Base-by-base conservation (phyloP, 2,797 vertebrate genomes). In the Momotus momota region DNA sequence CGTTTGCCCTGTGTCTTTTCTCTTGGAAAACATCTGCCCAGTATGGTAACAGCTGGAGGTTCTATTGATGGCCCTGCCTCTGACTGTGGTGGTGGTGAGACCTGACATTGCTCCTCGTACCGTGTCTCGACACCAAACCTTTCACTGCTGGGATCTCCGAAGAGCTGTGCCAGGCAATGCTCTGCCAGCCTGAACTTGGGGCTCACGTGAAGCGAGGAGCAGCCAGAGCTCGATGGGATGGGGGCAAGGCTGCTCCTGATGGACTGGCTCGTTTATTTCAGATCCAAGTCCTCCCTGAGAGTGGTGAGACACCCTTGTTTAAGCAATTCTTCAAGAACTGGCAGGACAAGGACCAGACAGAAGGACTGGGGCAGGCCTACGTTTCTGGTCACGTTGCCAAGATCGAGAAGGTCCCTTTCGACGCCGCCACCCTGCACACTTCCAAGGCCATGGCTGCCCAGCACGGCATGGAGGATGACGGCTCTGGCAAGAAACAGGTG, bases 281-380 rank as follows among this genome's bases (percentile, higher is more conserved):
- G 98, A 45, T 99, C 71, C 98, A 99, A 96, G 98, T 99, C 80
- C 98, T 99, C 71, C 99, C 99, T 0, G 99, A 99, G 96, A 98
- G 98, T 6, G 99, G 99, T 0, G 99, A 99, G 98, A 99, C 99
- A 1, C 99, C 99, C 0, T 97, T 99, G 84, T 99, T 99, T 98
- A 99, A 99, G 96, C 99, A 99, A 95, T 99, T 99, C 98, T 99
- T 99, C 98, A 99, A 99, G 97, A 99, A 99, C 98, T 99, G 99
- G 99, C 97, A 98, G 4, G 99, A 99, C 94, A 97, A 58, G 88
- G 99, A 99, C 65, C 99, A 99, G 98, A 99, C 99, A 0, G 98
- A 97, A 3, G 99, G 99, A 17, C 96, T 99, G 92, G 99, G 99
- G 9, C 90, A 99, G 90, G 98, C 98, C 54, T 99, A 99, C 33